A percentile compares a stretch with the other conserved stretches of the same genome.
phyloP scores from a whole-genome alignment of 2,113 vertebrate genomes.

The Oreochromis aureus region DNA sequence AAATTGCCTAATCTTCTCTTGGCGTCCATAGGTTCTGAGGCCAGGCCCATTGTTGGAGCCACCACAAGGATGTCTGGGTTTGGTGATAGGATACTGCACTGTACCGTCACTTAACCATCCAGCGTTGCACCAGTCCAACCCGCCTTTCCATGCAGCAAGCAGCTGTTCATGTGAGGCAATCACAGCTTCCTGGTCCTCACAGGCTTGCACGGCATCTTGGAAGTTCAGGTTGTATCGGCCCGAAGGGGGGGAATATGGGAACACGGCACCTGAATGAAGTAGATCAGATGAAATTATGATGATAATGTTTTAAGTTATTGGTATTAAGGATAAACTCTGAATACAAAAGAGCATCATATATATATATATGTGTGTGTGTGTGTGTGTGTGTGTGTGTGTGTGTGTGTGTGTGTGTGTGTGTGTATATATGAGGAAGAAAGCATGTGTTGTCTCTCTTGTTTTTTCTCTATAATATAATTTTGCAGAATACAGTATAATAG shows the following conservation, averaged over 20 bases:
- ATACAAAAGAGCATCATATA: not conserved
- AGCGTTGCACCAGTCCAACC: conserved; percentile 96
- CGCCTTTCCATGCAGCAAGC: conserved; percentile 79
- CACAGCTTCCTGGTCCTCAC: conserved; percentile 78
- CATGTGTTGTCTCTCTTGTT: not conserved
- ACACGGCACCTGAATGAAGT: conserved; percentile 81
- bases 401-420: too few species aligned
- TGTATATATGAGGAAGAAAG: not conserved
- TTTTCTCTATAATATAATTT: not conserved
- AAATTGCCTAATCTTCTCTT: conserved; percentile 78
- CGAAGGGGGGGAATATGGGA: conserved; percentile 80
- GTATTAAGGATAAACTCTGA: not conserved
- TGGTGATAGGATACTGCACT: conserved; percentile 91
- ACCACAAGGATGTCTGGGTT: conserved; percentile 85
- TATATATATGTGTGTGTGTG: too few species aligned
- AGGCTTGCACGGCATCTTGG: conserved; percentile 76
- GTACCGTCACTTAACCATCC: conserved; percentile 92
- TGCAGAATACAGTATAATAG: not conserved
- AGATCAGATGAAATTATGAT: not conserved
- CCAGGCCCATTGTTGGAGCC: conserved; percentile 79
- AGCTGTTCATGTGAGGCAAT: conserved; percentile 88
- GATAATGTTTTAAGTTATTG: not conserved
- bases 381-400: too few species aligned
- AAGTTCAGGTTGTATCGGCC: conserved; percentile 92
- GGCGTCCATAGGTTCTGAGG: conserved; percentile 85